These are phyloP conservation scores for Hemicrepidius hirtus DNA, from an alignment of 2,888 invertebrate species.

Conservation along the genomic window DNA sequence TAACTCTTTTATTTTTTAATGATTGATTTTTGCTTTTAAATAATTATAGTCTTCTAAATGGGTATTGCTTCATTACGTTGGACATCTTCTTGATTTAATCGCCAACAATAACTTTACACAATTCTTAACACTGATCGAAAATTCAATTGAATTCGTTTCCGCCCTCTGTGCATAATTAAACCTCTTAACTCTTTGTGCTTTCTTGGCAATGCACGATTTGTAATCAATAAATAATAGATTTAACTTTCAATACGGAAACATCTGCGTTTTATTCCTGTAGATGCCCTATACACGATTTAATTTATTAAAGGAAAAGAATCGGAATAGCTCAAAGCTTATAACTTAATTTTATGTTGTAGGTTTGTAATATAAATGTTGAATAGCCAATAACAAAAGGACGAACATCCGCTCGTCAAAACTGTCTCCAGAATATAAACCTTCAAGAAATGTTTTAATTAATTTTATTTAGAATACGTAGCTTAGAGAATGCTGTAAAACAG, in stretches of 20 bases:
- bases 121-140: background rate
- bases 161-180: conserved; percentile 18
- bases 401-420: conserved; percentile 27
- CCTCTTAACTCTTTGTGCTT: conserved; percentile 12
- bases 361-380: background rate
- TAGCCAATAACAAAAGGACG: conserved; percentile 1
- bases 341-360: conserved; percentile 19
- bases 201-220: background rate
- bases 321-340: conserved; percentile 15
- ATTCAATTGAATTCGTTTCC: conserved; percentile 27
- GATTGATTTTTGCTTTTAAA: too few species aligned
- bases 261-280: conserved; percentile 4
- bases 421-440: conserved; percentile 12
- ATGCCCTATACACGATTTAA: conserved; percentile 21
- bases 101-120: background rate
- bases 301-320: conserved; percentile 24
- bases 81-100: background rate
- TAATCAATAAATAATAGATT: conserved; percentile 31
- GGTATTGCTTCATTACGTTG: background rate
- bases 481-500: conserved; percentile 23
- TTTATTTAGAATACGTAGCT: conserved; percentile 5
- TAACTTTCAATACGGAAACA: conserved; percentile 35
- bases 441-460: conserved; percentile 31
- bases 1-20: too few species aligned
- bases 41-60: background rate